phyloP scores from a whole-genome alignment of 2,888 invertebrate genomes.

The Zonitis immaculata region DNA sequence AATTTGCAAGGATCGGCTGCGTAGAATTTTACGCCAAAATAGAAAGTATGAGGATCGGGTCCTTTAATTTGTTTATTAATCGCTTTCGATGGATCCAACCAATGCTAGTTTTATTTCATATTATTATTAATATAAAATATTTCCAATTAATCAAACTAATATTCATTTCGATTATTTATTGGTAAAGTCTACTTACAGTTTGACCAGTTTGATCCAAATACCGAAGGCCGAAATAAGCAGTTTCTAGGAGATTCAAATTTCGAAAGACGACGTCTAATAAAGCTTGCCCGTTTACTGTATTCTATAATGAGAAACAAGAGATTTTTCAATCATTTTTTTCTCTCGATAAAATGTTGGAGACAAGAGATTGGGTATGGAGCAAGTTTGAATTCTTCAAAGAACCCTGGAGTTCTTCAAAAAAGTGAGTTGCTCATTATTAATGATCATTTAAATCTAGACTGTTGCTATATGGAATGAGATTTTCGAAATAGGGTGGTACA shows the following conservation, averaged over 20 bases:
- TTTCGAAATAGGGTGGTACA: not conserved
- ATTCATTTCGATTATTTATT: no score
- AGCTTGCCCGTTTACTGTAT: conserved; percentile 84
- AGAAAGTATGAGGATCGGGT: conserved; percentile 69
- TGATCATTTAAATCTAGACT: no score
- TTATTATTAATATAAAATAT: conserved; percentile 2
- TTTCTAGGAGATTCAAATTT: conserved; percentile 90
- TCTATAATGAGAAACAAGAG: conserved; percentile 65
- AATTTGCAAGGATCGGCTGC: conserved; percentile 95
- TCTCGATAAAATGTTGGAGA: no score
- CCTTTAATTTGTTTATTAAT: conserved; percentile 81
- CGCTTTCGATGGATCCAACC: conserved; percentile 89
- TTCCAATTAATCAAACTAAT: not conserved
- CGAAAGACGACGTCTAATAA: conserved; percentile 88
- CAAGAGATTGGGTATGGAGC: no score
- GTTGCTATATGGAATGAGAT: no score
- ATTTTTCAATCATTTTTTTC: no score
- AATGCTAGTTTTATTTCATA: conserved; percentile 65
- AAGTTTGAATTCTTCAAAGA: no score
- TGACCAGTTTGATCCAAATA: conserved; percentile 91
- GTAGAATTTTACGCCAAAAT: conserved; percentile 97
- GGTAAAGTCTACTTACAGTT: conserved; percentile 75
- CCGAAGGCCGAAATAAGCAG: conserved; percentile 92
- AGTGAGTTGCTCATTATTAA: no score
- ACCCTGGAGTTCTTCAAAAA: no score